Conservation (phyloP, 2,113 vertebrate genomes). For the Equus quagga region DNA sequence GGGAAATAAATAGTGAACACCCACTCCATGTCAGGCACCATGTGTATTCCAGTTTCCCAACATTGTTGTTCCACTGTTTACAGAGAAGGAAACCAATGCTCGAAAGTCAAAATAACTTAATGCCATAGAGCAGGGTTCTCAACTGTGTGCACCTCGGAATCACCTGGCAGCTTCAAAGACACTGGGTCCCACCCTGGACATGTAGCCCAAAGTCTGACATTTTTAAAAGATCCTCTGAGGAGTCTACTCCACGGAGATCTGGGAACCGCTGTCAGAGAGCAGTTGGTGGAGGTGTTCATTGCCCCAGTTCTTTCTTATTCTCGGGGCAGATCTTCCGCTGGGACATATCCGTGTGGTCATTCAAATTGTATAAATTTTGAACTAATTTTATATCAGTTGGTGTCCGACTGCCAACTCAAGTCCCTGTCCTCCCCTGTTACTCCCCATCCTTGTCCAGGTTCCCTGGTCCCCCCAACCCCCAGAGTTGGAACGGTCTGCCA, state of each 20-base stretch:
- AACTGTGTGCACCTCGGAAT: neutral
- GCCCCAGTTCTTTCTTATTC: neutral
- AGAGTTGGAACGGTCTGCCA: neutral
- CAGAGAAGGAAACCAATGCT: neutral
- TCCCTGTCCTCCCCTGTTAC: neutral
- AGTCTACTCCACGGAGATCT: neutral
- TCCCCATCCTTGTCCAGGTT: neutral
- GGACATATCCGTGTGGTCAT: neutral
- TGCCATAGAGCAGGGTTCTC: neutral
- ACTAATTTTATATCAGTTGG: neutral
- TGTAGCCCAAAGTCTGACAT: neutral
- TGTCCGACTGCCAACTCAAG: neutral
- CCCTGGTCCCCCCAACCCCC: fast-evolving
- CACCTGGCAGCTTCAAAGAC: neutral
- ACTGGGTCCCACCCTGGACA: neutral
- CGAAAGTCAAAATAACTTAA: neutral
- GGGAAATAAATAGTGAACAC: neutral
- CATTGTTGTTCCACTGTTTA: neutral
- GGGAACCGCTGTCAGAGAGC: neutral
- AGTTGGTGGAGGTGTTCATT: neutral
- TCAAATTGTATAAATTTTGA: neutral
- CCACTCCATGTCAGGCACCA: neutral
- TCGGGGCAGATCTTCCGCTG: neutral
- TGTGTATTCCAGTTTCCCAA: neutral
- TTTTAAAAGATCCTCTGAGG: neutral